phyloP scores from a whole-genome alignment of 2,888 invertebrate species.

The Andrena marginata region DNA sequence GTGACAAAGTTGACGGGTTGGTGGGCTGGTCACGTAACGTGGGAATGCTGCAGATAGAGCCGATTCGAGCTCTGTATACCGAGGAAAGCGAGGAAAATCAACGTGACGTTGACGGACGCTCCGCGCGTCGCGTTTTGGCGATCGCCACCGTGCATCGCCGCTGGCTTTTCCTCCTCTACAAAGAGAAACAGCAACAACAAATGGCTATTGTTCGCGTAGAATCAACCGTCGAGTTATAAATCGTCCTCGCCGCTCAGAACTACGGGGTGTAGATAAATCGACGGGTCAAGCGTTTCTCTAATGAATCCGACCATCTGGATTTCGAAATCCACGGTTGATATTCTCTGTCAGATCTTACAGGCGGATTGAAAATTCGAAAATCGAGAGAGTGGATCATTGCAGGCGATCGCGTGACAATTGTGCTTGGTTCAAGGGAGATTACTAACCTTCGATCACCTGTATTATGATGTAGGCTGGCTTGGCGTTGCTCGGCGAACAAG shows the following conservation, averaged over 20 bases:
- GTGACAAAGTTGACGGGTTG: conserved; percentile 10
- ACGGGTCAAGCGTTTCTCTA: too few relatives aligned
- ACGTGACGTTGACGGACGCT: conserved; percentile 62
- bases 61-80: conserved; percentile 43
- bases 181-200: conserved; percentile 25
- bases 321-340: too few relatives aligned
- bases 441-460: conserved; percentile 77
- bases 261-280: not conserved
- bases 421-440: not conserved
- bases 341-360: too few relatives aligned
- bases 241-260: not conserved
- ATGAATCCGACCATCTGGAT: too few relatives aligned
- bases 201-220: not conserved
- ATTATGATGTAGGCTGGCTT: conserved; percentile 74
- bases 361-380: too few relatives aligned
- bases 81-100: conserved; percentile 58
- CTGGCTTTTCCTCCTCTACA: conserved; percentile 78
- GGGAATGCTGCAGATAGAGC: conserved; percentile 33
- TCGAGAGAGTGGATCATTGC: too few relatives aligned
- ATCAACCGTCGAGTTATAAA: not conserved
- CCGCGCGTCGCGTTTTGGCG: conserved; percentile 69
- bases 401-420: too few relatives aligned
- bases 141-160: conserved; percentile 78
- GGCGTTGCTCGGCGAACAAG: conserved; percentile 77
- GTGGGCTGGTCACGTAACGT: conserved; percentile 61